Evolutionary conservation across 2,888 invertebrate genomes (phyloP).

Genomic region (Limnephilus rhombicus): DNA sequence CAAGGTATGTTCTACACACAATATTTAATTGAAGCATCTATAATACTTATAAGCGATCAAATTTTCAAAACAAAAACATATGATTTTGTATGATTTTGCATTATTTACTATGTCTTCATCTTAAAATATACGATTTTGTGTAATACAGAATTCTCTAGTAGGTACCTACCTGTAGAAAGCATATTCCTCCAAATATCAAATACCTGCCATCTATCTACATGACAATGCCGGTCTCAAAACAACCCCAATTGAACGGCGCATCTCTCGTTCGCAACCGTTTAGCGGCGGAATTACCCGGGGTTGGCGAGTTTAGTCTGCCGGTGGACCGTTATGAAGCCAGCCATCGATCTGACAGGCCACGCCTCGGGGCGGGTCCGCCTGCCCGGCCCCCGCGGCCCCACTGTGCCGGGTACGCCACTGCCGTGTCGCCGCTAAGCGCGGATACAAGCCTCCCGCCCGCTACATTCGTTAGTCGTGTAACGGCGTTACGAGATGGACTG

Average conservation of each 20-base stretch:
- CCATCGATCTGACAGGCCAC: slow-evolving; percentile 51
- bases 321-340: slow-evolving; percentile 53
- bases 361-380: slow-evolving; percentile 39
- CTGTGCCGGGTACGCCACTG: neutral
- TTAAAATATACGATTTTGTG: no score
- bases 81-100: no score
- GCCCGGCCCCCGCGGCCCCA: neutral
- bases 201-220: neutral
- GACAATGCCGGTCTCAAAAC: slow-evolving; percentile 1
- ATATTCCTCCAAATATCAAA: slow-evolving; percentile 7
- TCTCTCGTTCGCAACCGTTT: slow-evolving; percentile 37
- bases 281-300: slow-evolving; percentile 32
- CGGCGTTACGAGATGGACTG: slow-evolving; percentile 13
- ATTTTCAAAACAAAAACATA: no score
- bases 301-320: slow-evolving; percentile 33
- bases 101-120: no score
- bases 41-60: no score
- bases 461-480: slow-evolving; percentile 27
- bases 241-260: slow-evolving; percentile 16
- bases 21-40: no score
- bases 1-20: no score
- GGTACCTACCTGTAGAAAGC: neutral
- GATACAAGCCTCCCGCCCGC: neutral
- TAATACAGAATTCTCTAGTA: neutral
- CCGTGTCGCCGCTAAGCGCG: neutral